These are phyloP conservation scores for Gandaritis pyraliata DNA, from an alignment of 2,888 invertebrate species.

Conservation along the genomic window DNA sequence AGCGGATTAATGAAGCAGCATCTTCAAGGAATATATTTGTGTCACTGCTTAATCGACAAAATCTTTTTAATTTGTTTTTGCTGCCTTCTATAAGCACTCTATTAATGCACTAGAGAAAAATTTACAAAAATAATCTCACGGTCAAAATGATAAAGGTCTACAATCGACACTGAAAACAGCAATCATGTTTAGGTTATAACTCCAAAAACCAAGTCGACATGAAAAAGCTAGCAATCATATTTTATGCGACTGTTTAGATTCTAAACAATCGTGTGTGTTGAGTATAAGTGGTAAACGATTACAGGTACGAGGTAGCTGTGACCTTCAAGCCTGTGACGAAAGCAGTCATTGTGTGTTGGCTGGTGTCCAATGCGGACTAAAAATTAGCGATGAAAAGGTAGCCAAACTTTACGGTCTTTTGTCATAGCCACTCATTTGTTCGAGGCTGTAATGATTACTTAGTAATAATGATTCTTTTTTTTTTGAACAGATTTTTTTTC, in stretches of 20 bases:
- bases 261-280: conserved; percentile 35
- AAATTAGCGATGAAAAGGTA: conserved; percentile 51
- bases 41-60: not conserved
- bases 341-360: conserved; percentile 67
- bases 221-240: not conserved
- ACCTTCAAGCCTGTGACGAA: conserved; percentile 65
- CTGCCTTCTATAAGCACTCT: too few relatives aligned
- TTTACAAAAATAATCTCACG: not conserved
- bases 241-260: conserved; percentile 19
- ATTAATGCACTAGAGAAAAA: too few relatives aligned
- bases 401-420: conserved; percentile 47
- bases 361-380: conserved; percentile 62
- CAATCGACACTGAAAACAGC: too few relatives aligned
- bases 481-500: too few relatives aligned
- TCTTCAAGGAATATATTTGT: conserved; percentile 19
- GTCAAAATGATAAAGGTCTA: not conserved
- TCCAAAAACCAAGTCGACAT: too few relatives aligned
- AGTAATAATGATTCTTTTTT: too few relatives aligned
- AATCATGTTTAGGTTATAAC: too few relatives aligned
- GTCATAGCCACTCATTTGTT: conserved; percentile 29
- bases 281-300: not conserved
- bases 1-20: conserved; percentile 11
- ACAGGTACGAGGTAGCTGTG: conserved; percentile 38
- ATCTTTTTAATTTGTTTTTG: not conserved
- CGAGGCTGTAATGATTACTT: not conserved